These are phyloP conservation scores for Ephestia elutella DNA, from an alignment of 1,140 invertebrate species.

Conservation along the genomic window DNA sequence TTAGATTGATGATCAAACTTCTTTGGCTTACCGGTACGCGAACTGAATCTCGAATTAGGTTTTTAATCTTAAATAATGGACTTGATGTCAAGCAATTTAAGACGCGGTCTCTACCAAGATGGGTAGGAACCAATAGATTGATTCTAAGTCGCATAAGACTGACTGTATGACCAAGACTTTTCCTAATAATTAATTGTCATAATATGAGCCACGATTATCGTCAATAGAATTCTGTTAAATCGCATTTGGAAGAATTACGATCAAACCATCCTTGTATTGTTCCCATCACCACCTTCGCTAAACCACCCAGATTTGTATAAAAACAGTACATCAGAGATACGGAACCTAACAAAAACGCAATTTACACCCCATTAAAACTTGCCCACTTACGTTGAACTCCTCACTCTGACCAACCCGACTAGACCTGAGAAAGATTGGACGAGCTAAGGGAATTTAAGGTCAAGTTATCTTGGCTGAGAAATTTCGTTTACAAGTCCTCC, in stretches of 20 bases:
- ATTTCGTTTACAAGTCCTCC: constrained; percentile 19
- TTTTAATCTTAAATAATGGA: background rate
- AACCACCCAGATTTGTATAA: background rate
- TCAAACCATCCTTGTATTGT: too few relatives aligned
- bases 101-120: too few relatives aligned
- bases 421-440: background rate
- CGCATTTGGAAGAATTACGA: too few relatives aligned
- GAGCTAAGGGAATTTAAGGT: background rate
- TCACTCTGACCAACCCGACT: constrained; percentile 14
- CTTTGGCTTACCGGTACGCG: background rate
- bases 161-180: too few relatives aligned
- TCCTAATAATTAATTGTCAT: too few relatives aligned
- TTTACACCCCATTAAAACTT: constrained; percentile 54
- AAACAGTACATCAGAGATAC: constrained; percentile 5
- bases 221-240: too few relatives aligned
- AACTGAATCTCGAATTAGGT: background rate
- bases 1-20: background rate
- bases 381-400: constrained; percentile 27
- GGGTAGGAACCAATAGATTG: too few relatives aligned
- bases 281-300: too few relatives aligned
- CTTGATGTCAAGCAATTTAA: too few relatives aligned
- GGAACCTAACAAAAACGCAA: constrained; percentile 30
- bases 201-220: too few relatives aligned
- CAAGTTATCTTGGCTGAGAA: constrained; percentile 7
- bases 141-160: too few relatives aligned